A percentile compares a stretch with the other conserved stretches of the same genome.
Evolutionary conservation across 2,888 invertebrate species (phyloP).

Genomic region (Flabesymbios commensalis): DNA sequence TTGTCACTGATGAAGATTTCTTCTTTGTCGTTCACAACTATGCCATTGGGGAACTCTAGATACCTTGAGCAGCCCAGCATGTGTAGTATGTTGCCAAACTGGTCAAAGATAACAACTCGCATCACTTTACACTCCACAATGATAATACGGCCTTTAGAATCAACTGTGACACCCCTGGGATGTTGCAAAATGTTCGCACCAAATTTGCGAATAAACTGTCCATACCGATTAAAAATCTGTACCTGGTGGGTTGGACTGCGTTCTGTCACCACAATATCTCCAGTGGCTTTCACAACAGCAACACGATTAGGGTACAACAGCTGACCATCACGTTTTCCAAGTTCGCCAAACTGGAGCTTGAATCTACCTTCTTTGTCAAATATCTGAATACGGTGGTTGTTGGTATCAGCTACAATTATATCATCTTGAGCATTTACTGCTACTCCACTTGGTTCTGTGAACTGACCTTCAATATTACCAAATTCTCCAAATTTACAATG

Average conservation of each 20-base stretch:
- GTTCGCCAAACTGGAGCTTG: conserved; percentile 99
- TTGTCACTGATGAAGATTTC: conserved; percentile 99
- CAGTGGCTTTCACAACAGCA: conserved; percentile 97
- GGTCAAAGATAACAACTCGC: conserved; percentile 99
- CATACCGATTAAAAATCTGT: conserved; percentile 96
- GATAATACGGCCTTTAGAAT: conserved; percentile 96
- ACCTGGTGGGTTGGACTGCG: conserved; percentile 96
- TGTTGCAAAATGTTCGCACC: conserved; percentile 99
- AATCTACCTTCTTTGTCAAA: conserved; percentile 99
- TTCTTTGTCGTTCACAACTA: conserved; percentile 98
- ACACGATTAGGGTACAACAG: conserved; percentile 97
- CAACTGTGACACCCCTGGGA: conserved; percentile 98
- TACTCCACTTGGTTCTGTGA: conserved; percentile 99
- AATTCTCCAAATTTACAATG: conserved; percentile 99
- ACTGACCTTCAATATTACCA: conserved; percentile 81
- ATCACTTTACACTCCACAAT: conserved; percentile 95
- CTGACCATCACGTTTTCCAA: conserved; percentile 94
- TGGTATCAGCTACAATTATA: conserved; percentile 94
- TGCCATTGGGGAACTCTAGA: conserved; percentile 98
- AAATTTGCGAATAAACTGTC: conserved; percentile 98
- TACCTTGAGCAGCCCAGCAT: conserved; percentile 84
- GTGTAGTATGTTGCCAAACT: conserved; percentile 93
- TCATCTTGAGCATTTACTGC: conserved; percentile 99
- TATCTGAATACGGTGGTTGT: conserved; percentile 98
- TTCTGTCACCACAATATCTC: conserved; percentile 98